Evolutionary conservation across 2,888 invertebrate species (phyloP), one percentile per base, ranked within the genome.

Genomic region (Amiota communis): DNA sequence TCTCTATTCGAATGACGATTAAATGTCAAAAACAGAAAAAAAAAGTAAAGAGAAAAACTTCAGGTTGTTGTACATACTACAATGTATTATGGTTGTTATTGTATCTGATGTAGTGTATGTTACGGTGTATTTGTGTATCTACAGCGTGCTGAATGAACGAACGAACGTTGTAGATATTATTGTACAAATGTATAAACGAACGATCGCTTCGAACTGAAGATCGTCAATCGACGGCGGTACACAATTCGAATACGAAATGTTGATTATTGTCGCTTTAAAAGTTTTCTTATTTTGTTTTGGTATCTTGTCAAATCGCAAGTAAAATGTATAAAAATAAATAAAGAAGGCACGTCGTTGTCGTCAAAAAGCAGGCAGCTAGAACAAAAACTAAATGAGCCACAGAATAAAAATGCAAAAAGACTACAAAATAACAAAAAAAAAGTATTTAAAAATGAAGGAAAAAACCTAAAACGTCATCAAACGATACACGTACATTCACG

Each of bases 211-310:
- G 59, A 49, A 49, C 20, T 20, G 11, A 47, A 47, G 47, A 47
- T 47, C 67, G 15, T 51, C 67, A 15, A 72, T 68, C 73, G 73
- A 8, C 17, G 59, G 59, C 59, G 36, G 36, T 36, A 20, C 65
- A 71, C 74, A 63, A 51, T 72, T 74, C 74, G 74, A 76, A 72
- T 72, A 71, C 72, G 71, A 72, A 76, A 71, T 72, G 65, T 61
- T 72, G 67, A 70, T 57, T 71, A 67, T 72, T 65, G 17, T 56
- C 46, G 53, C 51, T 63, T 61, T 57, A 17, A 11, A 59, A 20
- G 36, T 53, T 68, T 53, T 15, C 15, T 48, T 9, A 48, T 65
- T 47, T 65, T 59, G 17, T 57, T 64, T 64, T 64, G n/a, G 61
- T 23, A 61, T 61, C 49, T 48, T 49, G 65, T 63, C 9, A 63